Percentiles rank a stretch among this genome's conserved stretches.
These are phyloP conservation scores for Anagrus nilaparvatae DNA, from an alignment of 1,140 invertebrate species.

Conservation along the genomic window DNA sequence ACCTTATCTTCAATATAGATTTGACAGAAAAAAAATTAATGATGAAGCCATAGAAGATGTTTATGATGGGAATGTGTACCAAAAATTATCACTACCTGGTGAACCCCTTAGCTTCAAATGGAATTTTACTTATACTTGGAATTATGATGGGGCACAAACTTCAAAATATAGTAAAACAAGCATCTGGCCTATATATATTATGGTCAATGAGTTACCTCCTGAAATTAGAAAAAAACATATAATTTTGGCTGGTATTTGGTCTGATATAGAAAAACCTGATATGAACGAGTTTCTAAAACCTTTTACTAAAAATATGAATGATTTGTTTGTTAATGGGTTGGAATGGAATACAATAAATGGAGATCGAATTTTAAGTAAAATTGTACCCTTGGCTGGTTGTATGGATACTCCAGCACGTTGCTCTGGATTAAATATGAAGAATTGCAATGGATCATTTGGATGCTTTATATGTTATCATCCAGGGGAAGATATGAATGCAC, in stretches of 20 bases:
- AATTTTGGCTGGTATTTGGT: conserved; percentile 9
- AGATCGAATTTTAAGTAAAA: neutral
- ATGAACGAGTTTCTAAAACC: conserved; percentile 5
- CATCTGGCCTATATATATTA: conserved; percentile 15
- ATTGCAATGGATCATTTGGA: conserved; percentile 13
- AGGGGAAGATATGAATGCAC: no score
- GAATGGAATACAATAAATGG: neutral
- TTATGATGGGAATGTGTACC: conserved; percentile 11
- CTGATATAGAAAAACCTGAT: conserved; percentile 4
- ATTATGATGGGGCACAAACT: conserved; percentile 12
- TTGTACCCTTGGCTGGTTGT: conserved; percentile 4
- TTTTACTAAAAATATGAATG: conserved; percentile 3
- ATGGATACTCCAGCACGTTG: conserved; percentile 10
- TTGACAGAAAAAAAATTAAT: conserved; percentile 3
- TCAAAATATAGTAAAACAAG: conserved; percentile 5
- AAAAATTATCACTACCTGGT: neutral
- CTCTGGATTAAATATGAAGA: conserved; percentile 14
- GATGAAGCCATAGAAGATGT: conserved; percentile 9
- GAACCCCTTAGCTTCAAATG: neutral
- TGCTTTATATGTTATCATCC: conserved; percentile 18
- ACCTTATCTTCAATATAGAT: neutral
- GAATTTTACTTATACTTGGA: conserved; percentile 13
- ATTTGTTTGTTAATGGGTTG: neutral
- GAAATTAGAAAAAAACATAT: conserved; percentile 8
- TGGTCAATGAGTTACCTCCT: conserved; percentile 12